Percentiles rank a stretch among this genome's conserved stretches.
These are phyloP conservation scores for Mareca strepera DNA, from an alignment of 2,797 vertebrate species.

Conservation along the genomic window DNA sequence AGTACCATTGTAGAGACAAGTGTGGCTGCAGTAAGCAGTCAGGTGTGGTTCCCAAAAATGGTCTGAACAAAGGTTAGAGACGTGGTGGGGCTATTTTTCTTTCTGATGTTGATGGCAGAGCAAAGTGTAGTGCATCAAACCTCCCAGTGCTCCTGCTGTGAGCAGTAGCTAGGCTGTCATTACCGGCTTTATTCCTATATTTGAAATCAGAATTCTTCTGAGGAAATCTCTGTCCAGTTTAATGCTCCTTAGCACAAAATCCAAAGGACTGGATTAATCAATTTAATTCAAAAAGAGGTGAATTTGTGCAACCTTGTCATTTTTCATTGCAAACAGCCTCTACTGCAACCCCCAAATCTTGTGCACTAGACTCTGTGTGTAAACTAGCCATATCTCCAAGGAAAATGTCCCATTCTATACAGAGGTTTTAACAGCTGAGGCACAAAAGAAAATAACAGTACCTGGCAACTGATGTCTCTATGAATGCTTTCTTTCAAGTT, in stretches of 20 bases:
- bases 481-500: constrained; percentile 44
- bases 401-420: background rate
- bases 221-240: background rate
- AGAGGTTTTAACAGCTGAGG: constrained; percentile 19
- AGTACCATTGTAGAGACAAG: background rate
- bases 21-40: background rate
- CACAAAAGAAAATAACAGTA: constrained; percentile 37
- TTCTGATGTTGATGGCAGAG: background rate
- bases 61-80: background rate
- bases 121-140: rapidly evolving
- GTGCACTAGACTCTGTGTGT: background rate
- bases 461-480: constrained; percentile 30
- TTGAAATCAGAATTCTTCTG: background rate
- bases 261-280: background rate
- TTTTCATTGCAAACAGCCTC: background rate
- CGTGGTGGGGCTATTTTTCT: background rate
- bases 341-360: background rate
- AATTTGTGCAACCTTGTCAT: background rate
- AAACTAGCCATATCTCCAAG: constrained; percentile 8
- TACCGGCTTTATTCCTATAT: background rate
- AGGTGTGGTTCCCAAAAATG: background rate
- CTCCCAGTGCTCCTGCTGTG: background rate
- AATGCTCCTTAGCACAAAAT: background rate
- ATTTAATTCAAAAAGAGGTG: background rate
- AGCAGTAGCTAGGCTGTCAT: background rate